These are phyloP conservation scores for Lathronympha strigana DNA, from an alignment of 2,888 invertebrate species.

Conservation along the genomic window DNA sequence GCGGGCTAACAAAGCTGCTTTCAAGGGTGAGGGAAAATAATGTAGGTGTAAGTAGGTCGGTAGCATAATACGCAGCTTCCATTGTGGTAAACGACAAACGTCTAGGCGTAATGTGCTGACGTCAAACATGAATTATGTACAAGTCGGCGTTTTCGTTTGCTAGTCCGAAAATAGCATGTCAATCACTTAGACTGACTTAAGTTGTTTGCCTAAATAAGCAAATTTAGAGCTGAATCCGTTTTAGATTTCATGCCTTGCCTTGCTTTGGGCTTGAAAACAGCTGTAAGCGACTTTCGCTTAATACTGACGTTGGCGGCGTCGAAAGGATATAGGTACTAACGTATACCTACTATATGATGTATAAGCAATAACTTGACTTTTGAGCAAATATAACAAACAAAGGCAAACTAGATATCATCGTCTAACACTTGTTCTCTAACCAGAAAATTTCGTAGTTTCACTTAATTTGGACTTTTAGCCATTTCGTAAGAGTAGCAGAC, in stretches of 20 bases:
- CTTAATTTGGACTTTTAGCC: too few relatives aligned
- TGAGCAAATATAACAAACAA: too few relatives aligned
- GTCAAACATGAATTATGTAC: conserved; percentile 33
- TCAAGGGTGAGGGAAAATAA: conserved; percentile 29
- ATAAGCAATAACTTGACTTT: too few relatives aligned
- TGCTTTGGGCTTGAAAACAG: too few relatives aligned
- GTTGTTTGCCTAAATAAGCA: not conserved
- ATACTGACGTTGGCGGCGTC: too few relatives aligned
- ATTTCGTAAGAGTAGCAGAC: too few relatives aligned
- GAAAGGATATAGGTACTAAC: too few relatives aligned
- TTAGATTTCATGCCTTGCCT: not conserved
- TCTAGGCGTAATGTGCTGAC: conserved; percentile 32
- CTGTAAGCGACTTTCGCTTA: too few relatives aligned
- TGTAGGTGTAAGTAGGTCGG: conserved; percentile 15
- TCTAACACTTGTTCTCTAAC: too few relatives aligned
- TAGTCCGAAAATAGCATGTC: conserved; percentile 25
- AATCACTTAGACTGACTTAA: conserved; percentile 35
- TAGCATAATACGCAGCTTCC: conserved; percentile 35
- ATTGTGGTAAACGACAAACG: conserved; percentile 30
- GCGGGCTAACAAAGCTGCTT: conserved; percentile 33
- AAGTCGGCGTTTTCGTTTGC: conserved; percentile 2
- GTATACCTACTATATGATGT: too few relatives aligned
- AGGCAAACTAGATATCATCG: too few relatives aligned
- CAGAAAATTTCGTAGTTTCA: too few relatives aligned
- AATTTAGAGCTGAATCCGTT: not conserved